These are phyloP conservation scores for Notamacropus eugenii DNA, from an alignment of 2,797 vertebrate species.

Conservation along the genomic window DNA sequence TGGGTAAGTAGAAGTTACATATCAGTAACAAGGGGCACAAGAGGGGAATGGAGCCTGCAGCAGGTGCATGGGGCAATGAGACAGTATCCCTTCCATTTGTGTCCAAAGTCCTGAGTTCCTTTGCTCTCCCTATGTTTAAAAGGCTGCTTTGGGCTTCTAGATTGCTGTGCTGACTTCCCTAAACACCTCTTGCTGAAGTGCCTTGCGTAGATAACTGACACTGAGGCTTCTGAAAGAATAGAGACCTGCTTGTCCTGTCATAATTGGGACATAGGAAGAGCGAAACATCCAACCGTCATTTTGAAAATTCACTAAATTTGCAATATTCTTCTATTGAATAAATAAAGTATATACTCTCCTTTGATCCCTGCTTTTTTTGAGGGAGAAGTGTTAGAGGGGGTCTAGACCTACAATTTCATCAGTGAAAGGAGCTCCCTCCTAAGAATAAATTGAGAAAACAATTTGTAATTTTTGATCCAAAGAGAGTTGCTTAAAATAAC, in stretches of 20 bases:
- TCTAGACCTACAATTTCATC: neutral
- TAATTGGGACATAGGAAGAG: neutral
- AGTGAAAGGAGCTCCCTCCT: neutral
- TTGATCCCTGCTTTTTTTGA: neutral
- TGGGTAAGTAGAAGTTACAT: neutral
- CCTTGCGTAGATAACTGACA: neutral
- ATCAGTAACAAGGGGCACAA: neutral
- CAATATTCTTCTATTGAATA: neutral
- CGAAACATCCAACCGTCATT: neutral
- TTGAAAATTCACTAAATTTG: neutral
- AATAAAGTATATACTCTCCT: too few relatives aligned
- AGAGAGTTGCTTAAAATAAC: neutral
- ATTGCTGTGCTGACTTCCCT: neutral
- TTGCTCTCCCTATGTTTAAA: neutral
- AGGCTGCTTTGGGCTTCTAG: neutral
- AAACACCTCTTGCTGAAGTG: neutral
- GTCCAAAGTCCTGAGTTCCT: neutral
- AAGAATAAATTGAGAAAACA: neutral
- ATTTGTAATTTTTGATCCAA: neutral
- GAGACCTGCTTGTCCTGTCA: neutral
- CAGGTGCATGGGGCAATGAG: neutral
- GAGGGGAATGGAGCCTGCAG: neutral
- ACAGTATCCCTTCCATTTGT: neutral
- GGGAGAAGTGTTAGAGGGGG: neutral
- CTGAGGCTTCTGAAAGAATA: neutral